These are phyloP conservation scores for Tangara arthus DNA, from an alignment of 2,797 vertebrate genomes.

Conservation along the genomic window DNA sequence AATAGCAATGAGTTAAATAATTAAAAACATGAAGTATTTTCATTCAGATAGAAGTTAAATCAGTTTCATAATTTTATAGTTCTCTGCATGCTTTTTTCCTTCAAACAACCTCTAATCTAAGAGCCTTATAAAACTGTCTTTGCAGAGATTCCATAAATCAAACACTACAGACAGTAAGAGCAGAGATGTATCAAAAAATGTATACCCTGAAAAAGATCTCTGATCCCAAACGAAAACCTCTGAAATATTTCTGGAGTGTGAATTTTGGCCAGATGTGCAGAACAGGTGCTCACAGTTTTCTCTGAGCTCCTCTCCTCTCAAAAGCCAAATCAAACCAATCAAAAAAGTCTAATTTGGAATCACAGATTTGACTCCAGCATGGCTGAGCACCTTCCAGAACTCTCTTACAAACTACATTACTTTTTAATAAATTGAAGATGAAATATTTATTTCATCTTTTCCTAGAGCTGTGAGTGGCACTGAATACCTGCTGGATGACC, in stretches of 20 bases:
- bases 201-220: neutral
- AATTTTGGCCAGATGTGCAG: conserved; percentile 4
- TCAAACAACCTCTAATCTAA: neutral
- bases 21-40: neutral
- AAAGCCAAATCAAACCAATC: neutral
- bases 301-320: neutral
- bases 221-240: neutral
- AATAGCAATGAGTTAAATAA: conserved; percentile 16
- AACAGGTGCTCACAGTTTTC: neutral
- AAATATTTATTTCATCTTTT: conserved; percentile 40
- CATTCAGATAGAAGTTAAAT: conserved; percentile 27
- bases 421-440: neutral
- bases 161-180: neutral
- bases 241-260: neutral
- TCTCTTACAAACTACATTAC: neutral
- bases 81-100: neutral
- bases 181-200: neutral
- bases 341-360: neutral
- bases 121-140: neutral
- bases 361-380: neutral
- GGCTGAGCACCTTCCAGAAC: neutral
- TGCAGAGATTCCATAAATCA: neutral
- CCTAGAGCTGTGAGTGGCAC: neutral
- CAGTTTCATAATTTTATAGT: neutral
- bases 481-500: neutral